Conservation (phyloP, 2,113 vertebrate species). For the Oncorhynchus keta region DNA sequence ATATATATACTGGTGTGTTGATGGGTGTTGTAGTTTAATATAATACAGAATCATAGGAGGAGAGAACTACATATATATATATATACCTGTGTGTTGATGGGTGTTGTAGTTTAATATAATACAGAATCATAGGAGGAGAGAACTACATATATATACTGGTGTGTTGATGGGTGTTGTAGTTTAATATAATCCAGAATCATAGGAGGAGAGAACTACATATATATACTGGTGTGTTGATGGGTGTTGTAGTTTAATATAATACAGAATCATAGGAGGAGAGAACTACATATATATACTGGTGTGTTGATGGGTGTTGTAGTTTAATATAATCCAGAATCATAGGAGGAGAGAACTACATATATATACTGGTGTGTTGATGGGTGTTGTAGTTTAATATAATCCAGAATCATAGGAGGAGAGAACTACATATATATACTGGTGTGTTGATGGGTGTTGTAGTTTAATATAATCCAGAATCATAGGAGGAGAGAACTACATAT, state of each 20-base stretch:
- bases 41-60: no score
- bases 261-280: no score
- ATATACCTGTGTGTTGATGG: neutral
- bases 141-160: no score
- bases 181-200: conserved; percentile 90
- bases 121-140: no score
- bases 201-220: conserved; percentile 85
- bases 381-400: no score
- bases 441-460: neutral
- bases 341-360: conserved; percentile 85
- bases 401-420: no score
- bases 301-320: neutral
- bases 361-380: no score
- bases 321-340: conserved; percentile 76
- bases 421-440: neutral
- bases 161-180: neutral
- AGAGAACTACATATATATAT: no score
- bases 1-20: neutral
- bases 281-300: neutral
- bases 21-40: neutral
- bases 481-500: no score
- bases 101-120: neutral
- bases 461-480: no score
- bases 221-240: no score
- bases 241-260: no score